These are phyloP conservation scores for Lepidurus couesii DNA, from an alignment of 1,140 invertebrate species.

Conservation along the genomic window DNA sequence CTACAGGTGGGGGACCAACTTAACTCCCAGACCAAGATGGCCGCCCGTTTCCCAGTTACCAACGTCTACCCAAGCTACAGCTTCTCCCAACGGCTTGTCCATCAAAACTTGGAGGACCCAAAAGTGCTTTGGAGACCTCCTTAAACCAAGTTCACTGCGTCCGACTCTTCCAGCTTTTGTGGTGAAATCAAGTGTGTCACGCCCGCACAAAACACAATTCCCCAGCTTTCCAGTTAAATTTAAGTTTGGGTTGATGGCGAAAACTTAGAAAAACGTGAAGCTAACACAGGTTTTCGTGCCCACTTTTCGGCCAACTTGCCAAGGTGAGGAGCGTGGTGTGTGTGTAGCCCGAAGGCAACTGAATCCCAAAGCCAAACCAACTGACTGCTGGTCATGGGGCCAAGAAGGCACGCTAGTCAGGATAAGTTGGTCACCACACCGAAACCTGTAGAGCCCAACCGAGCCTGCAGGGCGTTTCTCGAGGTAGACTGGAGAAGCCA, in stretches of 20 bases:
- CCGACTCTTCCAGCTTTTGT: background rate
- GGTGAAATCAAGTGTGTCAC: background rate
- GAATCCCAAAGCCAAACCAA: slow-evolving; percentile 12
- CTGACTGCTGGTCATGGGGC: background rate
- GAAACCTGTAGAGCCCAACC: background rate
- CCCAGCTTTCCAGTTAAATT: background rate
- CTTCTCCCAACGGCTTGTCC: slow-evolving; percentile 12
- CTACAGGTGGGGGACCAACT: slow-evolving; percentile 17
- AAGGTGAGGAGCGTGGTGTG: slow-evolving; percentile 20
- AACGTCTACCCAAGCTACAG: background rate
- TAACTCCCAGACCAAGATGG: slow-evolving; percentile 12
- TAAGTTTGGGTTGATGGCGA: background rate
- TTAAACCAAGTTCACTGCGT: background rate
- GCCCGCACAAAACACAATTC: background rate
- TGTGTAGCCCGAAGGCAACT: slow-evolving; percentile 20
- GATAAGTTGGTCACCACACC: background rate
- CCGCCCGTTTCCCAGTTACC: background rate
- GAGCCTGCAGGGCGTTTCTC: background rate
- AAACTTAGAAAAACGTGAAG: background rate
- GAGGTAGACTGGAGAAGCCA: slow-evolving; percentile 6
- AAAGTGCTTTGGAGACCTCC: background rate
- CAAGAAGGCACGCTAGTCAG: slow-evolving; percentile 1
- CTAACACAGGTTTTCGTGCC: slow-evolving; percentile 6
- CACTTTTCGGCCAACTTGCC: slow-evolving; percentile 20
- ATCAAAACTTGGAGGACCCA: background rate